phyloP scores from a whole-genome alignment of 2,888 invertebrate species.

The Deilephila porcellus region DNA sequence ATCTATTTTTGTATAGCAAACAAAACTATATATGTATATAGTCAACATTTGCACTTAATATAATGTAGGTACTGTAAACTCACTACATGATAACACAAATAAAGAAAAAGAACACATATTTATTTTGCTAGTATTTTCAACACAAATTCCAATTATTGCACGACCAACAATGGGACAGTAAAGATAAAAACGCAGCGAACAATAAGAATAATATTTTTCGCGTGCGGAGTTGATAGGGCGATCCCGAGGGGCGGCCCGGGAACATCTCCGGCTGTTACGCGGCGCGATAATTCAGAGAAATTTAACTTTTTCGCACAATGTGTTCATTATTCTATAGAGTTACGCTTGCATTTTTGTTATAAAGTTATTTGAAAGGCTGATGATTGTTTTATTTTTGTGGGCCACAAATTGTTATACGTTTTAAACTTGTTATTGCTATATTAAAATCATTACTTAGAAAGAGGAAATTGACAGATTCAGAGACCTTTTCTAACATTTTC shows the following conservation, averaged over 20 bases:
- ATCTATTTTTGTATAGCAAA: too few relatives aligned
- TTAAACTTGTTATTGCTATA: too few relatives aligned
- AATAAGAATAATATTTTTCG: slow-evolving; percentile 49
- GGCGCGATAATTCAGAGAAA: slow-evolving; percentile 55
- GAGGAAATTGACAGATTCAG: too few relatives aligned
- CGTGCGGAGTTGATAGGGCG: slow-evolving; percentile 49
- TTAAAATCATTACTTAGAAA: too few relatives aligned
- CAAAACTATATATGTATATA: too few relatives aligned
- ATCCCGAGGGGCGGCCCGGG: slow-evolving; percentile 48
- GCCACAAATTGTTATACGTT: not conserved
- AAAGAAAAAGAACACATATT: not conserved
- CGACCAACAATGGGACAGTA: not conserved
- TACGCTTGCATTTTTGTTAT: not conserved
- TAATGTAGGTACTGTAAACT: too few relatives aligned
- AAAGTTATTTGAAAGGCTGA: not conserved
- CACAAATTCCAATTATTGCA: not conserved
- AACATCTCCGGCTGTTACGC: slow-evolving; percentile 52
- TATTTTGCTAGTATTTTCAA: not conserved
- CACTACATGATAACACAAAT: too few relatives aligned
- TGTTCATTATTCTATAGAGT: slow-evolving; percentile 15
- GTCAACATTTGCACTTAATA: too few relatives aligned
- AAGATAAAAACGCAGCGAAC: slow-evolving; percentile 4
- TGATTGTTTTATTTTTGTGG: not conserved
- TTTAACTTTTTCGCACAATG: slow-evolving; percentile 36
- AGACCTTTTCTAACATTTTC: too few relatives aligned